Base-by-base conservation (phyloP, 2,797 vertebrate species). In the Lepidocolaptes lacrymiger region DNA sequence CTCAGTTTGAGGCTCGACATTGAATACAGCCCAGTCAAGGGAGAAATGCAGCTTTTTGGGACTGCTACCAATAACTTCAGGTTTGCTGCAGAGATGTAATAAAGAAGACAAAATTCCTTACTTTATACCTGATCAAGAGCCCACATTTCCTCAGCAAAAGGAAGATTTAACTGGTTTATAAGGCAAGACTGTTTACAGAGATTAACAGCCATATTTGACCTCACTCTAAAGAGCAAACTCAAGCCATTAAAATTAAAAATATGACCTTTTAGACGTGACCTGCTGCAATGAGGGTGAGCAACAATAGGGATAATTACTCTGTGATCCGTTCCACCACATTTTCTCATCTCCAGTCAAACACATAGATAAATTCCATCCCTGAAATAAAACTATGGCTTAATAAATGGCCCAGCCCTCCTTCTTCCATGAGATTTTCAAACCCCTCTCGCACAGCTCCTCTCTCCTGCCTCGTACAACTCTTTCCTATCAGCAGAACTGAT, bases 1-100 rank as follows among this genome's bases (percentile, higher is more conserved):
- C 82, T 73, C 89, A 30, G 82, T 93, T 96, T 56, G 56, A 96
- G 92, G 46, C 91, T 88, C 88, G 5, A 67, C 73, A 89, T 36
- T 85, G 95, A 93, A 69, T 49, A 73, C 13, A 69, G 92, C 93
- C 95, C 79, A 92, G 92, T 39, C 91, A 85, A 96, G 94, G 67
- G 88, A 76, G 76, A 92, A 93, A 95, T 30, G 32, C 27, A 36
- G 32, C 17, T 77, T 71, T 71, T 84, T 69, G 71, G 86, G 93
- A 82, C 67, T 76, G 87, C 96, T 91, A 73, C 80, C 28, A 12
- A 52, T 58, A 95, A 87, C 68, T 49, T 37, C 34, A 19, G 93
- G 37, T 74, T 80, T 36, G 67, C 91, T 91, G 89, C 67, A 80
- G 90, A 85, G 79, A 91, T 4, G 6, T 56, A 87, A 78, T 46